These are phyloP conservation scores for Conopomorpha cramerella DNA, from an alignment of 1,140 invertebrate species.

Conservation along the genomic window DNA sequence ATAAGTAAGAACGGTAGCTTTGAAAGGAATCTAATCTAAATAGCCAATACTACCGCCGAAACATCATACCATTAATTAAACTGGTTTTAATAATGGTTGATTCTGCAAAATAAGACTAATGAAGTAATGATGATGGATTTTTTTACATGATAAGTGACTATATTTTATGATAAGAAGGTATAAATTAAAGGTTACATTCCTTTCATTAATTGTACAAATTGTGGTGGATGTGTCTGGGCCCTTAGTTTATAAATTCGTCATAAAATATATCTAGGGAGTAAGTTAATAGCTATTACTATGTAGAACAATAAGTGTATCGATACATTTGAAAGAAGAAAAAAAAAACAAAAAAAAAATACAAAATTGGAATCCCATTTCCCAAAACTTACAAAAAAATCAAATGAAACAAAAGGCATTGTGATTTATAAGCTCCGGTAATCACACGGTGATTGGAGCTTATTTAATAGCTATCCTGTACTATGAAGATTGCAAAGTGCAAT, in stretches of 20 bases:
- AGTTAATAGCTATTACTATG: constrained; percentile 31
- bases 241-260: constrained; percentile 58
- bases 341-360: constrained; percentile 1
- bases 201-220: constrained; percentile 51
- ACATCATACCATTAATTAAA: constrained; percentile 56
- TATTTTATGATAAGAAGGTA: constrained; percentile 51
- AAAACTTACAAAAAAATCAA: constrained; percentile 21
- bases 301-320: constrained; percentile 27
- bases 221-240: constrained; percentile 57
- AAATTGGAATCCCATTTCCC: no score
- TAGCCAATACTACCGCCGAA: constrained; percentile 23
- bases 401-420: constrained; percentile 43
- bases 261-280: constrained; percentile 46
- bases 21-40: constrained; percentile 44
- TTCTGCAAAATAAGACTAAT: constrained; percentile 47
- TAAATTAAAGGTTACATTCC: constrained; percentile 61
- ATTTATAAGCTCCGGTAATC: constrained; percentile 28
- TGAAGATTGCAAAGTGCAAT: constrained; percentile 47
- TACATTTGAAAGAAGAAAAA: constrained; percentile 25
- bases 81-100: constrained; percentile 59
- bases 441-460: constrained; percentile 26
- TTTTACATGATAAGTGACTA: constrained; percentile 19
- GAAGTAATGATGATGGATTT: constrained; percentile 22
- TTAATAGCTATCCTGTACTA: constrained; percentile 49
- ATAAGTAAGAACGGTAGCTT: constrained; percentile 40